Base-by-base conservation (phyloP, 2,888 invertebrate genomes). In the Chymomyza amoena region DNA sequence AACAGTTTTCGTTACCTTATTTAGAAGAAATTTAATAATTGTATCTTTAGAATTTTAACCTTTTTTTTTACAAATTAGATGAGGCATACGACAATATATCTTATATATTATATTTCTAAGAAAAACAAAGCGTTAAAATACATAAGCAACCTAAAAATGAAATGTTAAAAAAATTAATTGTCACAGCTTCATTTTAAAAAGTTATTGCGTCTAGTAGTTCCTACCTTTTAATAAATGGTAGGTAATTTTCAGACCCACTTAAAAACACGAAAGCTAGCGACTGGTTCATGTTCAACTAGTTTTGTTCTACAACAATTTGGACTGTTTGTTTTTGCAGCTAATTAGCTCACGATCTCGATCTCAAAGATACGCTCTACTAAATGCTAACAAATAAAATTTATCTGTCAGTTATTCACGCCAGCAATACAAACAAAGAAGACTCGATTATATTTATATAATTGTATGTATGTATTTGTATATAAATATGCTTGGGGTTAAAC, bases 361-460 rank as follows among this genome's bases (percentile, higher is more conserved):
- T 54, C 54, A 20, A 54, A 20, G 16, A 54, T 16, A 45, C 39
- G 52, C 57, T 57, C 57, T 25, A 57, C 39, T 45, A 54, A 57
- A 73, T 73, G 72, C 75, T 74, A 73, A 73, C 74, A 59, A 66
- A 64, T 68, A 65, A 67, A 74, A 74, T 76, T 74, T 76, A 74
- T 75, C 50, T 61, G 76, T 76, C 28, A 76, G 64, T 65, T 74
- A 45, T 76, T 74, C 65, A 75, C 71, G 74, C 74, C 54, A 20
- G 32, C 28, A 28, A 61, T 60, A 51, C 16, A 62, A 25, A 13
- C 2, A 15, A 28, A 25, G 4, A 25, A 45, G 39, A 45, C 6
- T 1, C 13, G 10, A 45, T 45, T 45, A 45, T 45, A 45, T 36
- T 36, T 36, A 36, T 36, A 36, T 32, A 32, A 1, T 2, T 4